Evolutionary conservation across 1,140 invertebrate species (phyloP), one percentile per base, ranked within the genome.

Genomic region (Pantala flavescens): DNA sequence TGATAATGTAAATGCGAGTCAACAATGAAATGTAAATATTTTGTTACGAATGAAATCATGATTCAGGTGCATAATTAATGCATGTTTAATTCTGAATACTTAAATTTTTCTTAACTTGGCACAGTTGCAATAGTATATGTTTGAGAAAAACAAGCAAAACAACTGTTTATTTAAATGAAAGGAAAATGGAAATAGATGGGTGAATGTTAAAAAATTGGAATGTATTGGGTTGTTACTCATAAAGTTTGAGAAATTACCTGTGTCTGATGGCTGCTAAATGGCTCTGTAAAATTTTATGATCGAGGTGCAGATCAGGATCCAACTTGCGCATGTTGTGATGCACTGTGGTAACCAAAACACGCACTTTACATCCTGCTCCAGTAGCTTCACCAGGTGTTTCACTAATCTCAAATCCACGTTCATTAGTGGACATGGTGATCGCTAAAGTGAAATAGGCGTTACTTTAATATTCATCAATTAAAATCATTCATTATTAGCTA

Each of bases 261-360:
- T 99, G 97, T 75, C 96, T 85, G 71, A 99, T 97, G 0, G 96
- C 95, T 1, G 95, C 93, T 77, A 98, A 84, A 83, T 98, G 95
- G 70, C 91, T 90, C 83, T 92, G 90, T 82, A 96, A 89, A 36
- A 94, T 86, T 83, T 95, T 94, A 74, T 89, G 88, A 78, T 96
- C 92, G 81, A 97, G 84, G 81, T 97, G 95, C 3, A 96, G 88
- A 82, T 97, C 95, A 0, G 95, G 90, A 79, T 98, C 96, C 14
- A 98, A 82, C 83, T 98, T 97, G 43, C 94, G 88, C 76, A 98
- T 84, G 83, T 98, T 98, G 78, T 94, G 94, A 75, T 94, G 94
- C 73, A 98, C 86, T 0, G 97, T 98, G 0, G 97, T 94, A 74
- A 98, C 92, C 21, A 98, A 85, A 76, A 97, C 89, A 63, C 94